Evolutionary conservation across 2,888 invertebrate genomes (phyloP).

Genomic region (Lithophane socia): DNA sequence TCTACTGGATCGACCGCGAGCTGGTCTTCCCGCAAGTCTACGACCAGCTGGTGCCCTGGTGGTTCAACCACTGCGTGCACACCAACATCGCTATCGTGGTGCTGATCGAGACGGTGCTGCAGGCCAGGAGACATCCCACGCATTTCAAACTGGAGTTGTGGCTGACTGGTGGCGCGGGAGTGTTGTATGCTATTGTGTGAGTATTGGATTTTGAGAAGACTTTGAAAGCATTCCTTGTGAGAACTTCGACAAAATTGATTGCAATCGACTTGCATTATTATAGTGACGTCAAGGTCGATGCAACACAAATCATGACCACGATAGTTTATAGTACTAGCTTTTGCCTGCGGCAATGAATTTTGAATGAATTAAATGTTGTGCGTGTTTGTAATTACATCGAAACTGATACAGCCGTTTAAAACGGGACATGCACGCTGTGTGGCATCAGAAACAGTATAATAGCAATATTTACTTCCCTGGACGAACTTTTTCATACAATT

Average conservation of each 20-base stretch:
- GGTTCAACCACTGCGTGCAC: conserved; percentile 91
- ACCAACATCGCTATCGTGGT: conserved; percentile 88
- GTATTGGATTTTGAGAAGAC: conserved; percentile 64
- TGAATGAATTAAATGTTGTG: too few species aligned
- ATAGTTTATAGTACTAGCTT: not conserved
- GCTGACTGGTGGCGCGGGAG: conserved; percentile 68
- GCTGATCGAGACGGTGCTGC: conserved; percentile 85
- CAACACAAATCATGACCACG: not conserved
- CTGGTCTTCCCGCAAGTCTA: conserved; percentile 89
- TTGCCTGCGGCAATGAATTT: not conserved
- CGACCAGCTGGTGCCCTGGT: conserved; percentile 89
- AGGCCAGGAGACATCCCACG: conserved; percentile 77
- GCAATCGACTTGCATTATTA: not conserved
- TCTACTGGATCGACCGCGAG: conserved; percentile 89
- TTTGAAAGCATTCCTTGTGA: not conserved
- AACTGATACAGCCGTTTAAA: too few species aligned
- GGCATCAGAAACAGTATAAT: too few species aligned
- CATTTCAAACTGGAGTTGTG: conserved; percentile 75
- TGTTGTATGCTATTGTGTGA: conserved; percentile 84
- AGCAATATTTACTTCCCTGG: too few species aligned
- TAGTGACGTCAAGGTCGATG: not conserved
- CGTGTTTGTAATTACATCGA: too few species aligned
- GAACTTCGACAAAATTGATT: not conserved
- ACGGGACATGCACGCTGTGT: too few species aligned
- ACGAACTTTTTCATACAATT: not conserved